These are phyloP conservation scores for Pachypanchax playfairii DNA, from an alignment of 2,113 vertebrate genomes.

Conservation along the genomic window DNA sequence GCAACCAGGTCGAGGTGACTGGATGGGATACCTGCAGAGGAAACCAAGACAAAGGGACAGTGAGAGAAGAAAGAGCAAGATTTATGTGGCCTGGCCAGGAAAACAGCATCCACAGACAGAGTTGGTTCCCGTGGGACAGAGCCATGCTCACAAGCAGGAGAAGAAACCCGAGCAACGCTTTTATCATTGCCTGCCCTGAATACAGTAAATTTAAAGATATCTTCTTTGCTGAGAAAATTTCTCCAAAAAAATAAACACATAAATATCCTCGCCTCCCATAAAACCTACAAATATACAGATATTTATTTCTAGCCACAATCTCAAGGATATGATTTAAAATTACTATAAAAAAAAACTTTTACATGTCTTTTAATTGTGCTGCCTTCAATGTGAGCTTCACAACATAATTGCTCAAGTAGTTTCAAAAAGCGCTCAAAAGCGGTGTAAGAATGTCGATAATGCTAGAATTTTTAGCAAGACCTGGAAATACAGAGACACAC, in stretches of 20 bases:
- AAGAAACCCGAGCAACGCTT: slow-evolving; percentile 34
- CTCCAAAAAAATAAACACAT: slow-evolving; percentile 23
- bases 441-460: not conserved
- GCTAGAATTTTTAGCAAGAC: not conserved
- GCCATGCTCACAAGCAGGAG: slow-evolving; percentile 31
- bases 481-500: not conserved
- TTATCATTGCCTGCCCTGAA: slow-evolving; percentile 39
- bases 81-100: slow-evolving; percentile 28
- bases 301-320: slow-evolving; percentile 34
- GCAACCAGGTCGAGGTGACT: slow-evolving; percentile 91
- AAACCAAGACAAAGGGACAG: slow-evolving; percentile 16
- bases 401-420: slow-evolving; percentile 12
- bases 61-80: slow-evolving; percentile 27
- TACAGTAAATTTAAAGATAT: slow-evolving; percentile 31
- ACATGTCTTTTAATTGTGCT: slow-evolving; percentile 37
- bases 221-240: slow-evolving; percentile 9
- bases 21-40: slow-evolving; percentile 91
- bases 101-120: slow-evolving; percentile 36
- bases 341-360: slow-evolving; percentile 16
- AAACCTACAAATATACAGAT: slow-evolving; percentile 1
- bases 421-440: slow-evolving; percentile 9
- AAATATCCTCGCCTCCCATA: not conserved
- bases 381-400: slow-evolving; percentile 3
- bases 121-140: slow-evolving; percentile 26
- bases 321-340: slow-evolving; percentile 24